These are phyloP conservation scores for Apomyelois bistriatella DNA, from an alignment of 2,888 invertebrate genomes.

Conservation along the genomic window DNA sequence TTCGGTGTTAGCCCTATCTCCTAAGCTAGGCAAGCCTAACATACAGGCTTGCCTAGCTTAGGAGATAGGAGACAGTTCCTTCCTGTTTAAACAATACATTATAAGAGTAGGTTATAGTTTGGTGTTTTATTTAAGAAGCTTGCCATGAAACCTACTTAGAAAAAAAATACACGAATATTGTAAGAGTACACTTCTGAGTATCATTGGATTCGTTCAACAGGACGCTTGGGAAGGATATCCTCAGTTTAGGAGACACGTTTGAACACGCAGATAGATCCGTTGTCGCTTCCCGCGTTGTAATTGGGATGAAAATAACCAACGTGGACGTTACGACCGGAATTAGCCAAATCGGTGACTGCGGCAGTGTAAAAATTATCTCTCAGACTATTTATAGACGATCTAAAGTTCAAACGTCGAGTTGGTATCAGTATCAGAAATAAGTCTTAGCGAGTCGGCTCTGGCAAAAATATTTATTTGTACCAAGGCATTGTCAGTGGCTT, in stretches of 20 bases:
- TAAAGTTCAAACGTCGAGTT: conserved; percentile 10
- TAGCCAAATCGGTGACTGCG: too few relatives aligned
- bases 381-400: not conserved
- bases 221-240: conserved; percentile 3
- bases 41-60: too few relatives aligned
- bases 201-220: not conserved
- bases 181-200: not conserved
- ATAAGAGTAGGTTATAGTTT: too few relatives aligned
- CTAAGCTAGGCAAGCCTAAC: too few relatives aligned
- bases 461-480: not conserved
- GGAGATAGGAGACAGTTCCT: too few relatives aligned
- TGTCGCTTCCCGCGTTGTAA: not conserved
- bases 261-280: not conserved
- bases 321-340: not conserved
- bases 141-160: too few relatives aligned
- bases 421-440: conserved; percentile 1
- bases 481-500: too few relatives aligned
- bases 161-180: not conserved
- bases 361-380: not conserved
- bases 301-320: not conserved
- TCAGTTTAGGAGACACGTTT: not conserved
- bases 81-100: too few relatives aligned
- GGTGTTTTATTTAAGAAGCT: too few relatives aligned
- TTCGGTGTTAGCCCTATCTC: too few relatives aligned
- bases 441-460: not conserved